Conservation (phyloP, 2,888 invertebrate genomes). For the Dynastes maya region DNA sequence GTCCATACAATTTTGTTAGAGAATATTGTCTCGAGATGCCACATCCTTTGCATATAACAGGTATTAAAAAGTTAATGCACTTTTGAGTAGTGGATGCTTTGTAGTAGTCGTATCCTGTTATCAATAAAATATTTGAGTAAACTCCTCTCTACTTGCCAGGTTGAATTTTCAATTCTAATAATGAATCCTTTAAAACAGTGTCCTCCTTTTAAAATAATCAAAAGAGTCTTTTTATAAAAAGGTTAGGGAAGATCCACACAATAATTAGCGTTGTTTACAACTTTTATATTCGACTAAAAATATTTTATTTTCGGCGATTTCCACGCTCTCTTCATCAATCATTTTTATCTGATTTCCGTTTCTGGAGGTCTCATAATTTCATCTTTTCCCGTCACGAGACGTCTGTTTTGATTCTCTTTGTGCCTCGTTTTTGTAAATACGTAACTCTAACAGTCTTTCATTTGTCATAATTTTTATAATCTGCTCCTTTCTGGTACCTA, state of each 20-base stretch:
- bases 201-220: background rate
- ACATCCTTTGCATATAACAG: too few species aligned
- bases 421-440: slow-evolving; percentile 41
- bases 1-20: too few species aligned
- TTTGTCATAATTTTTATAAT: slow-evolving; percentile 48
- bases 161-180: too few species aligned
- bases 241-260: background rate
- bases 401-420: slow-evolving; percentile 45
- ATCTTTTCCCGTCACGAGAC: slow-evolving; percentile 53
- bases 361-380: slow-evolving; percentile 54
- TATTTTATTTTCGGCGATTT: slow-evolving; percentile 51
- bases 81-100: too few species aligned
- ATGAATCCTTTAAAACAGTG: too few species aligned
- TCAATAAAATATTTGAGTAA: too few species aligned
- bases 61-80: too few species aligned
- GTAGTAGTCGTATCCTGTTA: too few species aligned
- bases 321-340: slow-evolving; percentile 55
- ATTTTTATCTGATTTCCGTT: slow-evolving; percentile 57
- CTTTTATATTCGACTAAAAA: slow-evolving; percentile 47
- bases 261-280: slow-evolving; percentile 42
- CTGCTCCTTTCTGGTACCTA: background rate
- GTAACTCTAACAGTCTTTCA: slow-evolving; percentile 42
- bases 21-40: too few species aligned
- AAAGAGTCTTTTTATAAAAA: background rate
- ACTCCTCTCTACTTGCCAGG: too few species aligned